Base-by-base conservation (phyloP, 2,888 invertebrate species). In the Adelphocoris suturalis region DNA sequence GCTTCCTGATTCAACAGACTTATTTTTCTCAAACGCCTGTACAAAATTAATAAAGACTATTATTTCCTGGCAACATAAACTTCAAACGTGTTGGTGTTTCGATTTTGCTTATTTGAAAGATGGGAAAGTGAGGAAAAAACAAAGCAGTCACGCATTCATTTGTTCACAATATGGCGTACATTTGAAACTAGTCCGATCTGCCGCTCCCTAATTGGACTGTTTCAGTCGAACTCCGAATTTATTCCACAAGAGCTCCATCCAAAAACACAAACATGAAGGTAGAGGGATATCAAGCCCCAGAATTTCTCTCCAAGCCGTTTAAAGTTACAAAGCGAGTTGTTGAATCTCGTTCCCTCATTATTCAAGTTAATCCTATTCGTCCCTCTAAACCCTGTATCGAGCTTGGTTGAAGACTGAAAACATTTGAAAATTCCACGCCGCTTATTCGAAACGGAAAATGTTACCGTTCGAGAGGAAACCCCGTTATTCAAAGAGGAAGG, bases 301-400 rank as follows among this genome's bases (percentile, higher is more conserved):
- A 61, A 61, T 61, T 61, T 19, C 61, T 61, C 61, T 61, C 16
- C 19, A 61, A 16, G 61, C 19, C 61, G 61, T 61, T 61, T 19
- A 19, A 61, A 61, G 61, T 61, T 16, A 61, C 61, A 61, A 61
- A 61, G 61, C 61, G n/a, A 61, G 61, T 52, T 19, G 61, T 61
- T 61, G 61, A 61, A 61, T 61, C 16, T 19, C 61, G 61, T 61
- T 61, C n/a, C 61, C 19, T 61, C 61, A 61, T 61, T 61, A 61
- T 61, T 61, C 61, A 61, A 61, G 61, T 61, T 61, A 61, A 61
- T 61, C 61, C 19, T n/a, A n/a, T 61, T 16, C n/a, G 61, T 61
- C 16, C 19, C 61, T n/a, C n/a, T 3, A 52, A 52, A 52, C 52
- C 14, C 52, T 16, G 52, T 52, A 52, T 52, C 14, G 16, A 16